These are phyloP conservation scores for Porites lobata DNA, from an alignment of 92 coral and sea anemone species.

Conservation along the genomic window DNA sequence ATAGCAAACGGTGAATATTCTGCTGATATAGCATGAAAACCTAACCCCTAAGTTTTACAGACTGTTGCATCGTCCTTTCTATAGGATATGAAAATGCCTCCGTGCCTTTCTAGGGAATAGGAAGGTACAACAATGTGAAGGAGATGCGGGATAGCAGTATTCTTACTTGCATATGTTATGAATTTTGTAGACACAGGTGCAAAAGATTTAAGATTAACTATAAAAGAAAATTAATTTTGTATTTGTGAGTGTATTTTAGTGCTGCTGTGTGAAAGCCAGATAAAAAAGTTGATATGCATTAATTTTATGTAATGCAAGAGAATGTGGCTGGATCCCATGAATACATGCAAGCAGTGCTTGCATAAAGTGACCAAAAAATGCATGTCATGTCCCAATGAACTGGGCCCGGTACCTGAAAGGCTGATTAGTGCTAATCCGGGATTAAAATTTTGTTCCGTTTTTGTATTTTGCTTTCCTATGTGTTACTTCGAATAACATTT, in stretches of 20 bases:
- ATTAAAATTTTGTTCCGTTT: not conserved
- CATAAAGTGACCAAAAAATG: not conserved
- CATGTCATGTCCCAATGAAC: slow-evolving; percentile 15
- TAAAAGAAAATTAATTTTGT: slow-evolving; percentile 8
- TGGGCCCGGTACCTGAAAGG: not conserved
- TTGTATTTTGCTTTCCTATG: no score
- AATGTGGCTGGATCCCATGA: slow-evolving; percentile 44
- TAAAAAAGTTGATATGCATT: slow-evolving; percentile 2
- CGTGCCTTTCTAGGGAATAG: not conserved
- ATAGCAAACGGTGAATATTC: no score
- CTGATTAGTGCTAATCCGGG: no score
- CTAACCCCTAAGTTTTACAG: no score
- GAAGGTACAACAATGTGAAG: not conserved
- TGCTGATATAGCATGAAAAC: no score
- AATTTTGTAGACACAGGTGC: slow-evolving; percentile 17
- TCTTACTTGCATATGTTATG: not conserved
- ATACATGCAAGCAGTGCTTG: slow-evolving; percentile 54
- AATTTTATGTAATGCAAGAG: slow-evolving; percentile 21
- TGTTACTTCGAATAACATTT: not conserved
- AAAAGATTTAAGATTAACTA: not conserved
- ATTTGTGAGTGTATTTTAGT: not conserved
- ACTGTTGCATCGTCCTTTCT: no score
- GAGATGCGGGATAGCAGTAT: not conserved
- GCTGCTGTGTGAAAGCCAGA: slow-evolving; percentile 9
- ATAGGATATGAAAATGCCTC: no score